phyloP scores from a whole-genome alignment of 2,113 vertebrate genomes.

The Odontophorus gujanensis region DNA sequence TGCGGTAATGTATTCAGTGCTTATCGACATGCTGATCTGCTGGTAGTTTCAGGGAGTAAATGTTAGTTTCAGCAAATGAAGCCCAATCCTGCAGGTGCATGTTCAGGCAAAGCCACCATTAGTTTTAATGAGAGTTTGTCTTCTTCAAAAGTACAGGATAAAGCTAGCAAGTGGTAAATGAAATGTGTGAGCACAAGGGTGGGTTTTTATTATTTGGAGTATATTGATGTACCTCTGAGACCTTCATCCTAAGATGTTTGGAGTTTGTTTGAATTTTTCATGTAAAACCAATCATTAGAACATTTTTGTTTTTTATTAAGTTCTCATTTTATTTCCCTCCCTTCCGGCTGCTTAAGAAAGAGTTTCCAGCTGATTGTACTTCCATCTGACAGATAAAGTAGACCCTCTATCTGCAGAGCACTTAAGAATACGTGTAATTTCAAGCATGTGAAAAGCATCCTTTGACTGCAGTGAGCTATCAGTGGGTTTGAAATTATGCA shows the following conservation, averaged over 20 bases:
- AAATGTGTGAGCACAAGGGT: slow-evolving; percentile 12
- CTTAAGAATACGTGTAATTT: neutral
- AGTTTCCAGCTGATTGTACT: slow-evolving; percentile 43
- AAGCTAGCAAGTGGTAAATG: slow-evolving; percentile 29
- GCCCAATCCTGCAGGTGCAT: slow-evolving; percentile 62
- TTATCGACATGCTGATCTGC: slow-evolving; percentile 68
- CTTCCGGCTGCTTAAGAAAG: slow-evolving; percentile 29
- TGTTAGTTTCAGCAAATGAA: slow-evolving; percentile 68
- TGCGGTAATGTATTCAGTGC: slow-evolving; percentile 42
- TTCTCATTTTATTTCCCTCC: slow-evolving; percentile 52
- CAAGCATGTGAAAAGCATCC: neutral
- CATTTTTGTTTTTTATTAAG: slow-evolving; percentile 47
- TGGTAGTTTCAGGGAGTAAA: slow-evolving; percentile 65
- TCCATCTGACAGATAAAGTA: slow-evolving; percentile 15
- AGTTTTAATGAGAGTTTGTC: slow-evolving; percentile 56
- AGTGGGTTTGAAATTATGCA: neutral
- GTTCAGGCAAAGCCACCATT: slow-evolving; percentile 66
- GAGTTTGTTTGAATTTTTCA: slow-evolving; percentile 21
- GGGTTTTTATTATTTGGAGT: slow-evolving; percentile 36
- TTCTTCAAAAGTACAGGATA: slow-evolving; percentile 38
- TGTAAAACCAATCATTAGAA: neutral
- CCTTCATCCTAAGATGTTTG: neutral
- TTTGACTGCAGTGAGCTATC: neutral
- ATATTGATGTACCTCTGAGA: slow-evolving; percentile 3
- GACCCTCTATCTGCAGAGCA: slow-evolving; percentile 1